A percentile compares a stretch with the other conserved stretches of the same genome.
phyloP scores from a whole-genome alignment of 2,113 vertebrate genomes.

The Cyprinodon variegatus region DNA sequence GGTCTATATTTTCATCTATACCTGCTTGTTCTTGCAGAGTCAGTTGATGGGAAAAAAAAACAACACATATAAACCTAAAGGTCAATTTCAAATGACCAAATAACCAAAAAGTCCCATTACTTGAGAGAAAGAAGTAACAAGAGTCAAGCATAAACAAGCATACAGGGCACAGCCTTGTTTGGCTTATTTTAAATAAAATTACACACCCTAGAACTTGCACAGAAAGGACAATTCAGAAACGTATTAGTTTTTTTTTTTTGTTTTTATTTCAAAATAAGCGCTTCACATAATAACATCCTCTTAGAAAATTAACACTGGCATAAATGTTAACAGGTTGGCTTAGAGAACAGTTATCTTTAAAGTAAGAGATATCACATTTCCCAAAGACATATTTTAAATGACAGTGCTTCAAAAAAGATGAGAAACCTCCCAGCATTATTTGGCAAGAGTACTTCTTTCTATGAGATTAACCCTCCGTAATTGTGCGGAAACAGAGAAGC shows the following conservation, averaged over 20 bases:
- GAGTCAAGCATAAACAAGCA: no score
- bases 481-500: background rate
- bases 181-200: background rate
- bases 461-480: background rate
- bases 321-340: background rate
- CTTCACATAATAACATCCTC: slow-evolving; percentile 6
- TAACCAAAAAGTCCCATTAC: no score
- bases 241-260: background rate
- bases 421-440: background rate
- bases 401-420: background rate
- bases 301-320: slow-evolving; percentile 14
- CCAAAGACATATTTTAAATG: background rate
- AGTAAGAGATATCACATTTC: background rate
- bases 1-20: background rate
- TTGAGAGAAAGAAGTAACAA: no score
- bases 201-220: background rate
- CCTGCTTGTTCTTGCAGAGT: no score
- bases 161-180: background rate
- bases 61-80: no score
- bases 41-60: no score
- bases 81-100: no score
- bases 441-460: background rate
- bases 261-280: slow-evolving; percentile 17
- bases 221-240: background rate
- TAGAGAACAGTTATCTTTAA: background rate